Evolutionary conservation across 2,888 invertebrate genomes (phyloP), one percentile per base, ranked within the genome.

Genomic region (Euzophera pinguis): DNA sequence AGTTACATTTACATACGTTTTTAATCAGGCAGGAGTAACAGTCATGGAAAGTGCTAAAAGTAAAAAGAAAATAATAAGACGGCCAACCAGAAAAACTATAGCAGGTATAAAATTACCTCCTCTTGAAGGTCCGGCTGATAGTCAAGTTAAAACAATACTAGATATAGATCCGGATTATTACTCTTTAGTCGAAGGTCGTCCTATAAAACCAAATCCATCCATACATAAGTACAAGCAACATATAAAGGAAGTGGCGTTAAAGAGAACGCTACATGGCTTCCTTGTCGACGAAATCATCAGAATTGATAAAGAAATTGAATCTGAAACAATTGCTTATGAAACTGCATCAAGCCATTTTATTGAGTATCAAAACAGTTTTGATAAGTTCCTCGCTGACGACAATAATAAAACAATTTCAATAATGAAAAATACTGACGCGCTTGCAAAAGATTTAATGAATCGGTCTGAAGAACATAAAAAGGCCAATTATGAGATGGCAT

Each of bases 161-260:
- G 93, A 94, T 62, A 78, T 93, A 0, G 93, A 94, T 71, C 92
- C 93, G 0, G 84, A 91, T n/a, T 94, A 91, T 70, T 94, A 92
- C 67, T 86, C 91, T 1, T 81, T 92, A 62, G 84, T 93, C 0
- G 90, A 91, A 68, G 93, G 93, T 47, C 84, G 93, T 52, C 91
- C 93, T 2, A 90, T 93, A 35, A 82, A 86, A 51, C 90, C 92
- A 34, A 91, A 89, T 56, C 87, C 91, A 45, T 92, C 92, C 13
- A 78, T 91, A 49, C 71, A 81, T 37, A 80, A 88, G 47, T 94
- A 94, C 64, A 87, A 93, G 57, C 72, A 82, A 51, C 81, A 92
- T 51, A 84, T 90, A 34, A 86, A 89, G 63, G 76, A 86, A 42
- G 67, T 89, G 41, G 83, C 84, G 1, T 59, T 89, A 13, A 89